Base-by-base conservation (phyloP, 2,797 vertebrate genomes). In the Pantherophis alleghaniensis region DNA sequence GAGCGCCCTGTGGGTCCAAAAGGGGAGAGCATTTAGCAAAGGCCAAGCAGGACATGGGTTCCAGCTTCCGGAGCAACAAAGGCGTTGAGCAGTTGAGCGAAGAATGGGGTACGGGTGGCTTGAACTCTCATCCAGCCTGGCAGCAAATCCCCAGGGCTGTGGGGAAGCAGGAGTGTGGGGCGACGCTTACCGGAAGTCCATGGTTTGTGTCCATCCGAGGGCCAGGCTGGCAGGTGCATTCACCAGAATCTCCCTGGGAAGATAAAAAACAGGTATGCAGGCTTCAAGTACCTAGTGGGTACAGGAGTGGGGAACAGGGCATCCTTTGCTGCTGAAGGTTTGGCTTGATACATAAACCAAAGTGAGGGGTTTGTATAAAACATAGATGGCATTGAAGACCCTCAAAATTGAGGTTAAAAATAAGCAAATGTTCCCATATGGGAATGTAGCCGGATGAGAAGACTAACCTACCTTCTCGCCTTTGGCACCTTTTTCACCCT, bases 391-490 rank as follows among this genome's bases (percentile, higher is more conserved):
- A 55, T 42, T 53, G 51, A 24, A 37, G 47, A 1, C 5, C 86
- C 14, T 26, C 57, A 32, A 63, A n/a, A 26, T 1, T 7, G 1
- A 20, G 9, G 9, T 59, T 32, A 26, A 55, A 22, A 63, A 11
- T 10, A 57, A 61, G 20, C 6, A 18, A 86, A 51, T 13, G 32
- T 28, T 51, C 11, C 14, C 55, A 20, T 14, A 28, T 28, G 18
- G 6, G 57, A n/a, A 28, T 87, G 16, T 83, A 47, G 1, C 32
- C 13, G 1, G 97, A 95, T 47, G 42, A 97, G 96, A 95, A 97
- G 96, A 97, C 5, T 55, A 16, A 93, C 98, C 98, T 98, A 99
- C 99, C 98, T 99, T 99, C 97, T 99, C 98, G 69, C 99, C 99
- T 95, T 59, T 98, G 95, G 98, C 96, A 37, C 99, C 99, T 87